These are phyloP conservation scores for Zaprionus kolodkinae DNA, from an alignment of 1,140 invertebrate genomes.

Conservation along the genomic window DNA sequence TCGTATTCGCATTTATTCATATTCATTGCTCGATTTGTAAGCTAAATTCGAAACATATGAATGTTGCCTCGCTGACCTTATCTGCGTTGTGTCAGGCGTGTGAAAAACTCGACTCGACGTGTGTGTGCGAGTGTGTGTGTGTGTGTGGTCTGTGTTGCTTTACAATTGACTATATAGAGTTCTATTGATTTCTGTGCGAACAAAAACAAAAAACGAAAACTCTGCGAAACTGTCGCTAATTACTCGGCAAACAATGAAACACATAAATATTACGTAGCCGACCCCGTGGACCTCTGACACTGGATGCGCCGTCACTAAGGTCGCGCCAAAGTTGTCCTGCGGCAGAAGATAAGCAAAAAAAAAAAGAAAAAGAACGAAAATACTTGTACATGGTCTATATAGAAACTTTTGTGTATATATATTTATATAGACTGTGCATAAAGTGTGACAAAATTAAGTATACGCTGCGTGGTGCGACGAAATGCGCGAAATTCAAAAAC, in stretches of 20 bases:
- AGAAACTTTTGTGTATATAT: not conserved
- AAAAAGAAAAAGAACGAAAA: not conserved
- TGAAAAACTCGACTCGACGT: conserved; percentile 14
- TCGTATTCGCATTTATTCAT: conserved; percentile 29
- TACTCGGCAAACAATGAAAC: conserved; percentile 37
- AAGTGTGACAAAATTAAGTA: conserved; percentile 33
- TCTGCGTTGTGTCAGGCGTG: conserved; percentile 18
- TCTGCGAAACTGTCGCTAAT: conserved; percentile 39
- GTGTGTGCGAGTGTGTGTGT: conserved; percentile 9
- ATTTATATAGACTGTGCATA: conserved; percentile 7
- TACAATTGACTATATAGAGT: not conserved
- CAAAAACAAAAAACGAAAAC: conserved; percentile 12
- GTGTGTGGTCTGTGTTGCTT: conserved; percentile 1
- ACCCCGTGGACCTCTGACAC: conserved; percentile 26
- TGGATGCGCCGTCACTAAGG: conserved; percentile 34
- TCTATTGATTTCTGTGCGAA: conserved; percentile 49
- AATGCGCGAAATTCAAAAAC: not conserved
- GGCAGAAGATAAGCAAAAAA: conserved; percentile 26
- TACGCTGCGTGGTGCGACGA: not conserved
- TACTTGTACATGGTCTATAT: conserved; percentile 9
- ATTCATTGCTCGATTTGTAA: conserved; percentile 24
- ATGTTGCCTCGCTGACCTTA: not conserved
- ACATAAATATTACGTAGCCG: conserved; percentile 51
- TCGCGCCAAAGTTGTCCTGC: conserved; percentile 34
- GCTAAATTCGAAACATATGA: conserved; percentile 22